A percentile compares a stretch with the other conserved stretches of the same genome.
These are phyloP conservation scores for Lathamus discolor DNA, from an alignment of 2,113 vertebrate genomes.

Conservation along the genomic window DNA sequence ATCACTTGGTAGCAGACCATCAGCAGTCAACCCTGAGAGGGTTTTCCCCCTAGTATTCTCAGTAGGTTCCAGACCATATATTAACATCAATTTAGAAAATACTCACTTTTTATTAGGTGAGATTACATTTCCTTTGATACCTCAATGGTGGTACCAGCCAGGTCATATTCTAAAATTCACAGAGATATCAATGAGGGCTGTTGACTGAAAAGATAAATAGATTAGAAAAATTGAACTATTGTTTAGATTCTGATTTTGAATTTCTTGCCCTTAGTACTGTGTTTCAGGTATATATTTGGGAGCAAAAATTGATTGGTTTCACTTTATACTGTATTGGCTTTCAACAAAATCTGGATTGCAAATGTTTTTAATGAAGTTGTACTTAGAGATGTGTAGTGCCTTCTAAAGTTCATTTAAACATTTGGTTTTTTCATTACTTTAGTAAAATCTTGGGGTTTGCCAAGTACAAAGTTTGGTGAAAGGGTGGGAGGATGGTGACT, in stretches of 20 bases:
- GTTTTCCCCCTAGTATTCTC: background rate
- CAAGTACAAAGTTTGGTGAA: background rate
- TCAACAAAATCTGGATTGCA: background rate
- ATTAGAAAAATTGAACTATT: background rate
- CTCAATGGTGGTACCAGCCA: background rate
- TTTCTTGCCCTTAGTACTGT: background rate
- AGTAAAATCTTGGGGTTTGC: background rate
- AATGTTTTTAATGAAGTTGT: background rate
- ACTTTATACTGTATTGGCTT: background rate
- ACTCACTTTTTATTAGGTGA: background rate
- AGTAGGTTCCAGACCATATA: background rate
- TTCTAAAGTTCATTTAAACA: background rate
- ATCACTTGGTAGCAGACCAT: background rate
- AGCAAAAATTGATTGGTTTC: background rate
- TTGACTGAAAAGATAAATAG: background rate
- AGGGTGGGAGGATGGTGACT: background rate
- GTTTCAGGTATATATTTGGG: background rate
- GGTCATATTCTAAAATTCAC: background rate
- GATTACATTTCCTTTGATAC: background rate
- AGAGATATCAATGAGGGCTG: background rate
- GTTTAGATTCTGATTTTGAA: background rate
- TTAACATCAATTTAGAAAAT: background rate
- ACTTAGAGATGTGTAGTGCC: background rate
- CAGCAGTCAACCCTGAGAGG: accelerated
- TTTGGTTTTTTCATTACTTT: background rate